These are phyloP conservation scores for Orius insidiosus DNA, from an alignment of 1,140 invertebrate species.

Conservation along the genomic window DNA sequence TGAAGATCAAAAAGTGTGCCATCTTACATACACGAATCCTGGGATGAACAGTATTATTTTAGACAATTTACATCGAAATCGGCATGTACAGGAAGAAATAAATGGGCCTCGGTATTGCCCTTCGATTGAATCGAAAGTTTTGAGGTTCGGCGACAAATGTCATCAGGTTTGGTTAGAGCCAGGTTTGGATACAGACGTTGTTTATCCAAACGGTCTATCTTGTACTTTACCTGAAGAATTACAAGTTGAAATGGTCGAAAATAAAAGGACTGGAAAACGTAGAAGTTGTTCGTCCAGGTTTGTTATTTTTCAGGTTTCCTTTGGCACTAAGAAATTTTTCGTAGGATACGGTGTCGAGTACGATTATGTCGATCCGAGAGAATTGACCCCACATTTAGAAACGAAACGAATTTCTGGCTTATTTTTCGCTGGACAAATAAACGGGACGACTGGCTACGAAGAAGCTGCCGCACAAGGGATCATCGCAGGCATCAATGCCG, in stretches of 20 bases:
- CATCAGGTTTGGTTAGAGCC: conserved; percentile 86
- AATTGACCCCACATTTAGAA: no score
- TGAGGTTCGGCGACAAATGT: conserved; percentile 46
- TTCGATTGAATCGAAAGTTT: conserved; percentile 80
- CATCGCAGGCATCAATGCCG: conserved; percentile 76
- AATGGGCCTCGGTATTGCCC: conserved; percentile 78
- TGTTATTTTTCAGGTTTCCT: neutral
- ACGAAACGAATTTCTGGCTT: no score
- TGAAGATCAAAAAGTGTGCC: conserved; percentile 51
- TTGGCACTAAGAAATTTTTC: neutral
- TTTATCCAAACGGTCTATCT: conserved; percentile 81
- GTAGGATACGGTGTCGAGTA: no score
- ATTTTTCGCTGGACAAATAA: no score
- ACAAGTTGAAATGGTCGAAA: conserved; percentile 54
- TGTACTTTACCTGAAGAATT: conserved; percentile 71
- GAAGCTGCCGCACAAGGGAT: conserved; percentile 88
- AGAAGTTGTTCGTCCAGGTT: conserved; percentile 49
- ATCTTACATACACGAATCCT: conserved; percentile 54
- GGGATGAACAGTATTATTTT: conserved; percentile 51
- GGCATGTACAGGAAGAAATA: conserved; percentile 63
- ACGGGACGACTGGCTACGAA: conserved; percentile 94
- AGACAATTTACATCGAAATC: conserved; percentile 64
- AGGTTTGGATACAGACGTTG: conserved; percentile 57
- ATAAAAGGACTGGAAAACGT: conserved; percentile 66
- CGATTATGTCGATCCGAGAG: no score